phyloP scores from a whole-genome alignment of 2,888 invertebrate species.

The Neelides folsomi region DNA sequence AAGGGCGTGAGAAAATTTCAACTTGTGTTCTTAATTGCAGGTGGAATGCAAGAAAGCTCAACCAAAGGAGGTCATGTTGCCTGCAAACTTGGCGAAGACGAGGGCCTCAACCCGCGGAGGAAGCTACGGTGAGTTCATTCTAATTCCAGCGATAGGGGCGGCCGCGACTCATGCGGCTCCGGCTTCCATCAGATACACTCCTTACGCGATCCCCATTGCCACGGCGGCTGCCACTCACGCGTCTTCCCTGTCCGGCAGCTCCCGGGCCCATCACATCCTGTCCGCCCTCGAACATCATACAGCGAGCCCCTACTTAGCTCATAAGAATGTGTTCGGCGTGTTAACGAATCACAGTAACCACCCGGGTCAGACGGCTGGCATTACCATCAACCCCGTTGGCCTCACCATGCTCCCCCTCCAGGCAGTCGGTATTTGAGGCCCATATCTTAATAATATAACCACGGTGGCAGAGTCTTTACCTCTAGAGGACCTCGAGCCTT shows the following conservation, averaged over 20 bases:
- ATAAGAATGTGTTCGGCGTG: slow-evolving; percentile 34
- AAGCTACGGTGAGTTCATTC: slow-evolving; percentile 89
- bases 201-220: slow-evolving; percentile 35
- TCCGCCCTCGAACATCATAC: slow-evolving; percentile 43
- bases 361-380: slow-evolving; percentile 27
- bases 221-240: slow-evolving; percentile 42
- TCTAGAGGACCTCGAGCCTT: neutral
- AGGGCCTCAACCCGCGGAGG: slow-evolving; percentile 87
- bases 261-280: slow-evolving; percentile 48
- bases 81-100: slow-evolving; percentile 88
- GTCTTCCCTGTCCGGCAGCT: slow-evolving; percentile 42
- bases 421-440: slow-evolving; percentile 31
- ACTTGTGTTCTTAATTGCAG: slow-evolving; percentile 43
- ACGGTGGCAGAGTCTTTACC: neutral
- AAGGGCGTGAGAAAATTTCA: neutral
- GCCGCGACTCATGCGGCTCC: slow-evolving; percentile 33
- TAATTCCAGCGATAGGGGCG: slow-evolving; percentile 38
- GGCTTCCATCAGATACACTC: slow-evolving; percentile 34
- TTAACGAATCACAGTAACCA: slow-evolving; percentile 25
- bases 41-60: slow-evolving; percentile 99
- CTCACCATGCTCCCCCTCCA: slow-evolving; percentile 34
- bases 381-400: slow-evolving; percentile 33
- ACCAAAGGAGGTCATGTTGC: slow-evolving; percentile 99
- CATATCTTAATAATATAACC: neutral
- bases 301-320: slow-evolving; percentile 31